Base-by-base conservation (phyloP, 2,797 vertebrate genomes). In the Enteromius anoplus region DNA sequence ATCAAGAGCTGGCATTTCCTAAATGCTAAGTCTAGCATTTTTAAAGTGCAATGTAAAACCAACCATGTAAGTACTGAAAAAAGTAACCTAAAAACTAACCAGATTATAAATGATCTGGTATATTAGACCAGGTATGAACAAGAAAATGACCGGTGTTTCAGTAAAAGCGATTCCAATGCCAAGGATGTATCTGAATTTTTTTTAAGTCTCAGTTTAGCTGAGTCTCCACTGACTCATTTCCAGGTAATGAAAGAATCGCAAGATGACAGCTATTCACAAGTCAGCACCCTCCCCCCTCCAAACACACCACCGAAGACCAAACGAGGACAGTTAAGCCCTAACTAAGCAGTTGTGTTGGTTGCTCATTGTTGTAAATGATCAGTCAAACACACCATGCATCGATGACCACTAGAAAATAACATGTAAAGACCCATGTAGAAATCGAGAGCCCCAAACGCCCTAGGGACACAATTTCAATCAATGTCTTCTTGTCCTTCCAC, bases 401-500 rank as follows among this genome's bases (percentile, higher is more conserved):
- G 81, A 90, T 73, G 75, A 89, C 84, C 70, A 90, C 91, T 89
- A 89, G 91, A 92, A 93, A 93, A 94, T 90, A 93, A 94, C 92
- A 92, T 92, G 93, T 94, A 93, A 92, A 91, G 91, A 91, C 87
- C 89, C 87, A 88, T 92, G 92, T 92, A 92, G 92, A 92, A 91
- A 90, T 91, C 84, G 58, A 88, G 91, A 90, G 89, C 89, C 87
- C 92, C 88, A 90, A 93, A 93, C 86, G 90, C 91, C 95, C 92
- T 55, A 83, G 86, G 93, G 94, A 92, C 86, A 77, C 89, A 90
- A 94, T 95, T 93, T 94, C 92, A 94, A 94, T 95, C 94, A 95
- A 94, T 94, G 94, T 96, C 95, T 94, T 92, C 93, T 94, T 93
- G 94, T 95, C 92, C 92, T 93, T 93, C 93, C 92, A 93, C 90